Conservation (phyloP, 2,113 vertebrate genomes). For the Laterallus jamaicensis region DNA sequence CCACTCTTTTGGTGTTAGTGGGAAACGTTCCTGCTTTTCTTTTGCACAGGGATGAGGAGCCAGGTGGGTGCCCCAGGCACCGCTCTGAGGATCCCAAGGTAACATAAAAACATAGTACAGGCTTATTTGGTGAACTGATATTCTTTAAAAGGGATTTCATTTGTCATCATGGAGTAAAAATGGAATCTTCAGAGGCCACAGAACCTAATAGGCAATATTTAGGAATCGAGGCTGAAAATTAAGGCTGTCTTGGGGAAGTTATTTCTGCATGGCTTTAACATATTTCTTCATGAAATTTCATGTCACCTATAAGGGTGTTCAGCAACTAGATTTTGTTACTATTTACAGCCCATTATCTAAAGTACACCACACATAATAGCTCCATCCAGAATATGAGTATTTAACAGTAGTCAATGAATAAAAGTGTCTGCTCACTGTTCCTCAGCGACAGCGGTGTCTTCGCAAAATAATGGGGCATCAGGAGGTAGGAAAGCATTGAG, state of each 20-base stretch:
- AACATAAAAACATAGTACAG: neutral
- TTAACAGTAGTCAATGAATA: constrained; percentile 46
- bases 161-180: neutral
- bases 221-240: constrained; percentile 8
- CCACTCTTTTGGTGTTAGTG: neutral
- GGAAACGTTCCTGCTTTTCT: neutral
- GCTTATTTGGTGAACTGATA: neutral
- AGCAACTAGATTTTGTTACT: neutral
- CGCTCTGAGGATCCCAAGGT: neutral
- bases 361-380: neutral
- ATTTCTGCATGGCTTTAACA: neutral
- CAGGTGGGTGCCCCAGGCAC: neutral
- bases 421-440: neutral
- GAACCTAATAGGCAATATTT: neutral
- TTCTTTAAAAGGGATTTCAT: neutral
- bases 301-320: neutral
- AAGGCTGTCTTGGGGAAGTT: neutral
- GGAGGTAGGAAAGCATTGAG: neutral
- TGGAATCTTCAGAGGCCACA: neutral
- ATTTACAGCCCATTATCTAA: constrained; percentile 1
- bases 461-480: neutral
- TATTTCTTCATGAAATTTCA: neutral
- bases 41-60: neutral
- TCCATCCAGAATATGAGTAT: neutral
- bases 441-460: neutral